Base-by-base conservation (phyloP, 2,888 invertebrate genomes). In the Helleia helle region DNA sequence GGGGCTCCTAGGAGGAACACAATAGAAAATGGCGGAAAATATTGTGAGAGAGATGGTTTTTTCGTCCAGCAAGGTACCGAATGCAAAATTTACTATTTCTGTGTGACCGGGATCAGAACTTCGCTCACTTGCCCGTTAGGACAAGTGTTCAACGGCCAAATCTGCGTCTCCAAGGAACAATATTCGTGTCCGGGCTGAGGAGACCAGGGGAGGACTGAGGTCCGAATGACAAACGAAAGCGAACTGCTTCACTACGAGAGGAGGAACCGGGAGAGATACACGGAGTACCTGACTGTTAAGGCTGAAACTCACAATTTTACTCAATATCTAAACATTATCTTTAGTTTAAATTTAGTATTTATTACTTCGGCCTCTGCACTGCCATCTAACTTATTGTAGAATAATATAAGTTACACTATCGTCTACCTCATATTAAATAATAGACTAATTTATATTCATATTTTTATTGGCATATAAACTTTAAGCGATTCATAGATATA, bases 21-120 rank as follows among this genome's bases (percentile, higher is more conserved):
- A 38, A 38, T 61, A 1, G 69, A 65, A 25, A 59, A 56, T 40
- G 68, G 62, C 15, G 71, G 68, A 22, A 56, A 56, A 31, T 50
- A 56, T 34, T 86, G 86, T 62, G 62, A 70, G 39, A 59, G 68
- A 3, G 84, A 88, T 61, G 89, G 89, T 1, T 89, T 89, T 66
- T 88, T 72, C 68, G 66, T 81, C 5, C 85, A 87, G 52, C 69
- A 71, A 24, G 73, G 77, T 1, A 77, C 86, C 0, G 69, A 70
- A 2, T 89, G 89, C 61, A 70, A 67, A 28, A 72, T 71, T 5
- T 89, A 88, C 62, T 87, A 83, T 62, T 86, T 87, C 63, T 89
- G 89, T 55, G 83, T 87, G 9, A 72, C 75, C 41, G 88, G 88
- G 1, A 61, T 62, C 8, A 69, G 85, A 44, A 88, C 87, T 0